phyloP scores from a whole-genome alignment of 2,797 vertebrate genomes.

The Paratrypauchen microcephalus region DNA sequence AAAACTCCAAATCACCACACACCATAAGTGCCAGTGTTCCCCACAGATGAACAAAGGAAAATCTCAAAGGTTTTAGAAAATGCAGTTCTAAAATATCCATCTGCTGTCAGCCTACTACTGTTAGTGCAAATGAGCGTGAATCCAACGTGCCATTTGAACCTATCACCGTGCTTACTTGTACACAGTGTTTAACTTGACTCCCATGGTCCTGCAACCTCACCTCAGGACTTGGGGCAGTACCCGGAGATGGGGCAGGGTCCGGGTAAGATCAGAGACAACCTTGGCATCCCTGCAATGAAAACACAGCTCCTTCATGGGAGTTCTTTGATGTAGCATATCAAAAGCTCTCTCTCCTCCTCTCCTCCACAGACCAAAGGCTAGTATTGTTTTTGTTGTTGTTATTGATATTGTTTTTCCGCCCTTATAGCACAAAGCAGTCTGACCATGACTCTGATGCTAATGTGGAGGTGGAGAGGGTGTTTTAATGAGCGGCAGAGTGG shows the following conservation, averaged over 20 bases:
- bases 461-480: constrained; percentile 76
- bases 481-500: constrained; percentile 75
- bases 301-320: constrained; percentile 61
- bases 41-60: neutral
- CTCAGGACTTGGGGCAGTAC: constrained; percentile 35
- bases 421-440: constrained; percentile 80
- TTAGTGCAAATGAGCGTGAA: constrained; percentile 27
- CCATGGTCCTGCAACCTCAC: constrained; percentile 44
- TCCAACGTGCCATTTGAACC: constrained; percentile 17
- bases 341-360: constrained; percentile 75
- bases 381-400: constrained; percentile 85
- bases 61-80: neutral
- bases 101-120: constrained; percentile 2
- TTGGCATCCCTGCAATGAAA: constrained; percentile 65
- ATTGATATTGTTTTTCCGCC: constrained; percentile 76
- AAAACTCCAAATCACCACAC: neutral
- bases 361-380: constrained; percentile 79
- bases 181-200: constrained; percentile 49
- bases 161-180: constrained; percentile 15
- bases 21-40: neutral
- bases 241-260: constrained; percentile 22
- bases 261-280: constrained; percentile 65
- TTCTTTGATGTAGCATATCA: constrained; percentile 77
- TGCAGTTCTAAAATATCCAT: neutral
- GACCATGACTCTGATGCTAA: constrained; percentile 85